Base-by-base conservation (phyloP, 2,888 invertebrate genomes). In the Lithophane semibrunnea region DNA sequence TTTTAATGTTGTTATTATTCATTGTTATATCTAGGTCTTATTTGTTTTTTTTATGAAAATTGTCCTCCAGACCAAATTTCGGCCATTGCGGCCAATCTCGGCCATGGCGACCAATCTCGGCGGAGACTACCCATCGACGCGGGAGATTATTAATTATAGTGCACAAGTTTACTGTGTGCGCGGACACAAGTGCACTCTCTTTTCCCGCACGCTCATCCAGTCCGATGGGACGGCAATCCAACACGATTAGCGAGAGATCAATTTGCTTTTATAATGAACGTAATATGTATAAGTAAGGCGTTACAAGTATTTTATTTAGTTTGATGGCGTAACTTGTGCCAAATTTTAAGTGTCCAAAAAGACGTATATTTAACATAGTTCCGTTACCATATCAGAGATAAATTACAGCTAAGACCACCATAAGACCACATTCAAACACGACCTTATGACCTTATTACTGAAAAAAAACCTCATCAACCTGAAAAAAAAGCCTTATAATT, bases 1-100 rank as follows among this genome's bases (percentile, higher is more conserved):
- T 44, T 75, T 71, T 60, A 49, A 52, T 71, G 16, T 18, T 13
- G 37, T 67, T 1, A 29, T 49, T 13, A 47, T 68, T 68, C 5
- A 7, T n/a, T 47, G 12, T 42, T 24, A 8, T 13, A 24, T 12
- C 47, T 24, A 16, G 9, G 5, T 56, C 13, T 67, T 56, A 54
- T 49, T 60, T 60, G 7, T 3, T 42, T 63, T 44, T 58, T n/a
- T 37, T 0, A n/a, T 56, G 10, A 10, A 18, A 52, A n/a, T 56
- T 12, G 4, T 12, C 0, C 12, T 56, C n/a, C 0, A 56, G n/a
- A 12, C 12, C n/a, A n/a, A 56, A 56, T n/a, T 56, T 56, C 1
- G 10, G 56, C 3, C 10, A 54, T 10, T 3, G 54, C 10, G 10
- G 54, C n/a, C 10, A n/a, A 54, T 54, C n/a, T 56, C 21, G 12